Evolutionary conservation across 92 coral and sea anemone genomes (phyloP).

Genomic region (Porites cylindrica): DNA sequence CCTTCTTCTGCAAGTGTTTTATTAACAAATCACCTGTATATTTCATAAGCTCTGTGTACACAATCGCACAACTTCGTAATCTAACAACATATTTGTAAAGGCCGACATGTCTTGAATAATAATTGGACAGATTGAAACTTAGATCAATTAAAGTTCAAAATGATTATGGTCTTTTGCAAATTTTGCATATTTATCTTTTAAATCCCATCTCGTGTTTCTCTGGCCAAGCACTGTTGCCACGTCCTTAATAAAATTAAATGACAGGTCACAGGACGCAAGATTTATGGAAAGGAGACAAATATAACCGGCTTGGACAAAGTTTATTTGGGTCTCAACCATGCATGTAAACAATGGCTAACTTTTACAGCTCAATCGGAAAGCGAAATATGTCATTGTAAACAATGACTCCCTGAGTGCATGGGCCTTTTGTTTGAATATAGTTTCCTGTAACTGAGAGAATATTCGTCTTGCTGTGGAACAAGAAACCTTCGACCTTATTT

Average conservation of each 20-base stretch:
- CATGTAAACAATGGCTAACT: too few species aligned
- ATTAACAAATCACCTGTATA: slow-evolving; percentile 3
- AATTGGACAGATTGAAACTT: not conserved
- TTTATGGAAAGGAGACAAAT: slow-evolving; percentile 23
- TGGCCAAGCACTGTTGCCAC: slow-evolving; percentile 1
- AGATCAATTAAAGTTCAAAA: slow-evolving; percentile 9
- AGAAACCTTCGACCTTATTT: not conserved
- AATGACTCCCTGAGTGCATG: too few species aligned
- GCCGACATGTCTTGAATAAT: not conserved
- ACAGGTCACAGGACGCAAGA: slow-evolving; percentile 40
- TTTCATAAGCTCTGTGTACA: not conserved
- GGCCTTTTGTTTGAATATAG: too few species aligned
- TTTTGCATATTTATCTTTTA: slow-evolving; percentile 37
- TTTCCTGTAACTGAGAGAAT: too few species aligned
- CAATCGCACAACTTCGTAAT: not conserved
- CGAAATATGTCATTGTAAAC: too few species aligned
- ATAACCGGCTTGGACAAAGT: slow-evolving; percentile 11
- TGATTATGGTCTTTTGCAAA: slow-evolving; percentile 18
- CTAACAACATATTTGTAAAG: not conserved
- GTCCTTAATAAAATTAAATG: slow-evolving; percentile 43
- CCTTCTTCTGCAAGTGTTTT: not conserved
- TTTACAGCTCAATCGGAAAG: slow-evolving; percentile 27
- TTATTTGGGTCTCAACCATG: slow-evolving; percentile 36
- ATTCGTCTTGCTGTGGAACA: slow-evolving; percentile 38
- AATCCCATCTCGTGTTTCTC: slow-evolving; percentile 52